Conservation (phyloP, 2,113 vertebrate genomes). For the Paramisgurnus dabryanus region DNA sequence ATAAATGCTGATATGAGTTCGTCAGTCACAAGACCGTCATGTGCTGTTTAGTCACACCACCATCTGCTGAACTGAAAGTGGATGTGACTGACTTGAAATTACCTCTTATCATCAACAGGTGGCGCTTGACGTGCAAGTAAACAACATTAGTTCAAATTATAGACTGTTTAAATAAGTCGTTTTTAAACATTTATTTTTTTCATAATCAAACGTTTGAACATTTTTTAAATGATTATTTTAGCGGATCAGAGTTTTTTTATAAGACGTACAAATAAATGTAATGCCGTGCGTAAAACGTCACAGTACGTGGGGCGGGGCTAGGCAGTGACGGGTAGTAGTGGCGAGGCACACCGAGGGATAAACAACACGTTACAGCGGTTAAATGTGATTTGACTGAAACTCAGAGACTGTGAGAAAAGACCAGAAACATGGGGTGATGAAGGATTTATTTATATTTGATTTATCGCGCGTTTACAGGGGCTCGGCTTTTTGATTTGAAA, state of each 20-base stretch:
- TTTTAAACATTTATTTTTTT: too few species aligned
- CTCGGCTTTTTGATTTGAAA: neutral
- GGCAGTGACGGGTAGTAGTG: neutral
- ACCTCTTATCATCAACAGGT: fast-evolving
- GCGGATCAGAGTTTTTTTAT: too few species aligned
- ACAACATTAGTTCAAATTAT: neutral
- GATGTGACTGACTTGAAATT: neutral
- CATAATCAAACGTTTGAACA: too few species aligned
- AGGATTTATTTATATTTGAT: neutral
- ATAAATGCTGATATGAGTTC: neutral
- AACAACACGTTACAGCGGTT: neutral
- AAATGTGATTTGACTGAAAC: slow-evolving; percentile 1
- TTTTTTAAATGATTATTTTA: too few species aligned
- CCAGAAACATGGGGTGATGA: neutral
- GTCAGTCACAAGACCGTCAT: slow-evolving; percentile 39
- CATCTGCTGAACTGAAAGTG: neutral
- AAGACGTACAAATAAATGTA: too few species aligned
- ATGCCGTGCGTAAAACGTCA: neutral
- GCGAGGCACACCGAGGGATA: neutral
- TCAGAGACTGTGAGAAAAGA: neutral
- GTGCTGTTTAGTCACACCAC: slow-evolving; percentile 2
- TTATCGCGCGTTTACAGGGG: neutral
- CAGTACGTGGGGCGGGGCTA: neutral
- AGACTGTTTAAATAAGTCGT: too few species aligned
- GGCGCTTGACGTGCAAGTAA: slow-evolving; percentile 1